Conservation (phyloP, 2,888 invertebrate species). For the Thecocarcelia acutangulata region DNA sequence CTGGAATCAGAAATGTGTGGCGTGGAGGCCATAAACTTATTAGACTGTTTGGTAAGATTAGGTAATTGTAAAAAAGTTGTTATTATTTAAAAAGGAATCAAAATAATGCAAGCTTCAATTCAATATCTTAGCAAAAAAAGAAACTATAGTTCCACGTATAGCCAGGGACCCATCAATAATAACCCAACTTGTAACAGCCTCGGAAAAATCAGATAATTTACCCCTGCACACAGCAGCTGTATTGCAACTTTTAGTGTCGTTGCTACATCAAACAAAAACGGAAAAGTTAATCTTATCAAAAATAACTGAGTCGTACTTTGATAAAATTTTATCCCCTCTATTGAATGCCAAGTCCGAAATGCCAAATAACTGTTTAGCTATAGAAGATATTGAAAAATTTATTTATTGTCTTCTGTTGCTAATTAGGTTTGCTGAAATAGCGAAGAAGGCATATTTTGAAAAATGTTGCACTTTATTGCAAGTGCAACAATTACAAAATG, state of each 20-base stretch:
- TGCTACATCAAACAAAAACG: conserved; percentile 77
- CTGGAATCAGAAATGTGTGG: conserved; percentile 76
- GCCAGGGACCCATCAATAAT: conserved; percentile 75
- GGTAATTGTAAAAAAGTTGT: conserved; percentile 65
- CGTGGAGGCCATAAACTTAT: conserved; percentile 76
- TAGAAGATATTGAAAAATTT: conserved; percentile 77
- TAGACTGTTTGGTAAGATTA: conserved; percentile 74
- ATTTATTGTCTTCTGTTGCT: conserved; percentile 77
- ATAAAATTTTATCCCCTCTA: conserved; percentile 78
- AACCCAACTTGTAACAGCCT: conserved; percentile 74
- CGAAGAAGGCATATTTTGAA: conserved; percentile 79
- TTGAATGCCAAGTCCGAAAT: conserved; percentile 74
- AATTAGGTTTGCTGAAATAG: conserved; percentile 78
- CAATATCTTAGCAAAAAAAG: conserved; percentile 68
- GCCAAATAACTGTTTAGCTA: conserved; percentile 70
- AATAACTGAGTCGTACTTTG: conserved; percentile 79
- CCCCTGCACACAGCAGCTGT: conserved; percentile 75
- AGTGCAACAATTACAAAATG: conserved; percentile 77
- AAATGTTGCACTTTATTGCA: conserved; percentile 77
- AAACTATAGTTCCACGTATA: conserved; percentile 72
- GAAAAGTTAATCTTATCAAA: conserved; percentile 78
- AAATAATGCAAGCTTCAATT: neutral
- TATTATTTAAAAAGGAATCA: neutral
- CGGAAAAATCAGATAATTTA: conserved; percentile 76
- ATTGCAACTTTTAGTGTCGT: conserved; percentile 74